Evolutionary conservation across 1,140 invertebrate species (phyloP).

Genomic region (Trigoniulus corallinus): DNA sequence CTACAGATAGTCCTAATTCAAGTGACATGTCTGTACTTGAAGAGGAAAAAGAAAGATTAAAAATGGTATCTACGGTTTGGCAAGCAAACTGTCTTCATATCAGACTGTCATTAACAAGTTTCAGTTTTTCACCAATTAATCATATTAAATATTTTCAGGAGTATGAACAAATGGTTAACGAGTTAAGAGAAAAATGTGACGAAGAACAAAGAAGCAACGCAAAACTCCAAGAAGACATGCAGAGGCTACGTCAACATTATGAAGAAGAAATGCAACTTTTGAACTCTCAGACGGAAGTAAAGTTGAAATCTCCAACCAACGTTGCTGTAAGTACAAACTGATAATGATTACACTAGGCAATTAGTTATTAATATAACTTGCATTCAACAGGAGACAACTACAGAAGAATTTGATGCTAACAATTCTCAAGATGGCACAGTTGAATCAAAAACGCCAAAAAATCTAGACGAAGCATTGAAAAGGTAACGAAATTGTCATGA

Average conservation of each 20-base stretch:
- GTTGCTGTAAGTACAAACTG: too few species aligned
- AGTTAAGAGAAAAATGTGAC: slow-evolving; percentile 35
- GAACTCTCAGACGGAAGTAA: slow-evolving; percentile 22
- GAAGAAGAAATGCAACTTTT: slow-evolving; percentile 33
- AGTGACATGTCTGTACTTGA: too few species aligned
- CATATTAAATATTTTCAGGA: slow-evolving; percentile 13
- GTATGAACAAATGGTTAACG: slow-evolving; percentile 29
- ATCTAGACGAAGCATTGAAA: slow-evolving; percentile 12
- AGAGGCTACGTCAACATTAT: slow-evolving; percentile 35
- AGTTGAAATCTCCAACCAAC: too few species aligned
- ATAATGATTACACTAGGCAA: too few species aligned
- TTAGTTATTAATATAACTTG: too few species aligned
- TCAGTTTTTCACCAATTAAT: neutral
- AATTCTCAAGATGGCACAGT: too few species aligned
- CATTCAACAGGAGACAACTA: too few species aligned
- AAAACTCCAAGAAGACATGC: slow-evolving; percentile 38
- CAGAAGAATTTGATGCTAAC: too few species aligned
- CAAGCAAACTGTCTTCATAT: slow-evolving; percentile 18
- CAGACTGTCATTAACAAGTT: neutral
- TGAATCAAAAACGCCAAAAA: slow-evolving; percentile 2
- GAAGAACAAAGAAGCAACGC: slow-evolving; percentile 38
- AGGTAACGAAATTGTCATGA: slow-evolving; percentile 9
- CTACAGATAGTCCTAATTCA: too few species aligned
- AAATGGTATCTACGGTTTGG: slow-evolving; percentile 16
- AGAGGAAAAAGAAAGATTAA: slow-evolving; percentile 27